These are phyloP conservation scores for Periophthalmodon schlosseri DNA, from an alignment of 2,113 vertebrate genomes.

Conservation along the genomic window DNA sequence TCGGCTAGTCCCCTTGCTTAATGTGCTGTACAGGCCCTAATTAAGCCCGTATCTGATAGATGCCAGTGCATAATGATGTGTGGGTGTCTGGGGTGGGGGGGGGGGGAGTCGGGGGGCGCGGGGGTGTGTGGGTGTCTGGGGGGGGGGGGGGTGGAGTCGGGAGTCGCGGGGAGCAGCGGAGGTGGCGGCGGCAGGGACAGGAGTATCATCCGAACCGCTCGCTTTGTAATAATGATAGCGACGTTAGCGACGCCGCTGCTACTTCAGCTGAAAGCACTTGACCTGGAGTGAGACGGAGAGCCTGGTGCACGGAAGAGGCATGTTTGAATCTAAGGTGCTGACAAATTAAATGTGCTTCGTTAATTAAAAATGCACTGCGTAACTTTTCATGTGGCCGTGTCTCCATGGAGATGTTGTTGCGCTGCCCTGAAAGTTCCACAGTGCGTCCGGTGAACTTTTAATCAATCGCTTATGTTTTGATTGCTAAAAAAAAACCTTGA, in stretches of 20 bases:
- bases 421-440: no score
- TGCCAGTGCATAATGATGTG: conserved; percentile 77
- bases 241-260: conserved; percentile 66
- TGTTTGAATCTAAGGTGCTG: background rate
- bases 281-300: conserved; percentile 39
- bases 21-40: conserved; percentile 81
- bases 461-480: no score
- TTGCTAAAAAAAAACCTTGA: no score
- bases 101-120: background rate
- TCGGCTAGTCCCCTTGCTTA: conserved; percentile 76
- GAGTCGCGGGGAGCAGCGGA: background rate
- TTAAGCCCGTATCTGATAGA: conserved; percentile 81
- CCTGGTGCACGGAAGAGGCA: background rate
- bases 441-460: no score
- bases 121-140: conserved; percentile 69
- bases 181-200: conserved; percentile 48
- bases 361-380: background rate
- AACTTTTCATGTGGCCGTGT: background rate
- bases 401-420: no score
- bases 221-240: conserved; percentile 71
- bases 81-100: conserved; percentile 56
- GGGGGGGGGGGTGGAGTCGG: conserved; percentile 16
- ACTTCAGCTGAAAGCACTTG: conserved; percentile 72
- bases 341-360: background rate
- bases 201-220: conserved; percentile 61